Conservation (phyloP, 1,140 invertebrate genomes). For the Drosophila kohkoa region DNA sequence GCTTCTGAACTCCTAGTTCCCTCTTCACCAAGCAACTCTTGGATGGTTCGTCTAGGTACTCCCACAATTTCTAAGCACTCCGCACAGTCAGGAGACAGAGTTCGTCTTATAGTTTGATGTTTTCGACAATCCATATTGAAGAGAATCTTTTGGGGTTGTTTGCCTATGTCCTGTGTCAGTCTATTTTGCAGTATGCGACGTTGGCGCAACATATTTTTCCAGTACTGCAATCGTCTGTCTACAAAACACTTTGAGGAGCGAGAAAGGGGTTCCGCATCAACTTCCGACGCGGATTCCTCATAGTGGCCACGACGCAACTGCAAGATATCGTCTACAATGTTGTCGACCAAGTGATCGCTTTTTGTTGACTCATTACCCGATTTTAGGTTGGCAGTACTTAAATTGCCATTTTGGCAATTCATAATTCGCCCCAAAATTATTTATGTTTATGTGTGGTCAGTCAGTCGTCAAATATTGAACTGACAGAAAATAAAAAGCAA, state of each 20-base stretch:
- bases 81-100: constrained; percentile 25
- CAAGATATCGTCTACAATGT: constrained; percentile 49
- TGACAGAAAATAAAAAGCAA: background rate
- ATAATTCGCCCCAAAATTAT: background rate
- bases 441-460: background rate
- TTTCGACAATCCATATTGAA: constrained; percentile 39
- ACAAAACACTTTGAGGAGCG: constrained; percentile 15
- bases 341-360: background rate
- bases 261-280: background rate
- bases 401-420: background rate
- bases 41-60: too few species aligned
- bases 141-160: constrained; percentile 34
- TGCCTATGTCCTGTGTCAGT: constrained; percentile 29
- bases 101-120: constrained; percentile 12
- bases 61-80: too few species aligned
- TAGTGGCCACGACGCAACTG: constrained; percentile 2
- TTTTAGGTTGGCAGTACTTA: background rate
- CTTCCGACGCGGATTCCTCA: constrained; percentile 17
- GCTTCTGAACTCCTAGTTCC: too few species aligned
- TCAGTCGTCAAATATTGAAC: background rate
- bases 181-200: constrained; percentile 42
- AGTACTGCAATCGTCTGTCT: constrained; percentile 67
- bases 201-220: constrained; percentile 63
- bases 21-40: too few species aligned
- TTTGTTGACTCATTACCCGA: background rate